These are phyloP conservation scores for Brachystomella parvula DNA, from an alignment of 1,140 invertebrate species.

Conservation along the genomic window DNA sequence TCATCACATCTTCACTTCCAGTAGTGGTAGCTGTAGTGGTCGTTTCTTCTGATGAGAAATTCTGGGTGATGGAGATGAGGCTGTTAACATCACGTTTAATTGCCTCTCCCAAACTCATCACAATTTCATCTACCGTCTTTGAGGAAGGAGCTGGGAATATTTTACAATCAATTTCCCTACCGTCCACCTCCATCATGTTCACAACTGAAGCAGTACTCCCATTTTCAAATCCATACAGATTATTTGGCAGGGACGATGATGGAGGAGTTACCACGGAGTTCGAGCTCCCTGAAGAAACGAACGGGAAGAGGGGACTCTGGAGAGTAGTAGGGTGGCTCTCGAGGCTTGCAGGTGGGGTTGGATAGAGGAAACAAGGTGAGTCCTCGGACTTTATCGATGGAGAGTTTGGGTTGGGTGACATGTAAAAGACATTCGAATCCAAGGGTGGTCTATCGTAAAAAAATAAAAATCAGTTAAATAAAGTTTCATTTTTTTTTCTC, in stretches of 20 bases:
- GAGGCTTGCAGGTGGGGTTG: slow-evolving; percentile 72
- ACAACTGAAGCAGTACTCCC: background rate
- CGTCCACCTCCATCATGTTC: slow-evolving; percentile 5
- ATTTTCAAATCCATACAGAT: background rate
- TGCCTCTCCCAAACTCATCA: background rate
- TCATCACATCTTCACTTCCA: slow-evolving; percentile 17
- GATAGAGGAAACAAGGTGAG: slow-evolving; percentile 56
- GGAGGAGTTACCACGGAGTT: background rate
- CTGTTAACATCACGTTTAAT: background rate
- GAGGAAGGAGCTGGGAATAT: background rate
- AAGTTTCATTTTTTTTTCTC: too few relatives aligned
- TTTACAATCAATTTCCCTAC: background rate
- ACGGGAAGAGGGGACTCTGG: slow-evolving; percentile 51
- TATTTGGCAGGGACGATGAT: background rate
- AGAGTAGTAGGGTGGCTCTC: slow-evolving; percentile 50
- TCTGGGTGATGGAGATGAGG: background rate
- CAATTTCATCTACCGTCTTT: slow-evolving; percentile 4
- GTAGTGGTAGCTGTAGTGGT: slow-evolving; percentile 1
- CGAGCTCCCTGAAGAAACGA: slow-evolving; percentile 1
- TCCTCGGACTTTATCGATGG: slow-evolving; percentile 44
- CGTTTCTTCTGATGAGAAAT: background rate
- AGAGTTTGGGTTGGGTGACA: slow-evolving; percentile 46
- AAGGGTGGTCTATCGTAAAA: slow-evolving; percentile 25
- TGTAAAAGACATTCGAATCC: slow-evolving; percentile 40
- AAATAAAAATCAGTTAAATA: background rate